Evolutionary conservation across 30 jellyfish, hydroid and myxozoan genomes (phyloP).

Genomic region (Hydractinia echinata): DNA sequence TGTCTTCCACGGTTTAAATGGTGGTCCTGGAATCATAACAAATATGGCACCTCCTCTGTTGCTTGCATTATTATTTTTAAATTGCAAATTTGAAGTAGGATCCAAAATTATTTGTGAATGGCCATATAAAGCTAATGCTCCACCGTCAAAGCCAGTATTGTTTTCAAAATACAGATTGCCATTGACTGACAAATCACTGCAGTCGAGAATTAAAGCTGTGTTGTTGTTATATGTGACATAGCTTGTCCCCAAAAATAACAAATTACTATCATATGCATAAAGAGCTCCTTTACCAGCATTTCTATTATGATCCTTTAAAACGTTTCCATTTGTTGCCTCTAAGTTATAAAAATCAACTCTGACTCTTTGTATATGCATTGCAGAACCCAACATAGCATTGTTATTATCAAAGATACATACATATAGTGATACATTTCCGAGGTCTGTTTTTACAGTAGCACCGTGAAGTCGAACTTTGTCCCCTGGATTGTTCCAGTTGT

Average conservation of each 20-base stretch:
- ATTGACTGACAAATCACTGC: not conserved
- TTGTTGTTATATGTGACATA: not conserved
- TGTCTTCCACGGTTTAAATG: not conserved
- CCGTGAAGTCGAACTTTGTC: not conserved
- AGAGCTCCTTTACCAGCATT: conserved; percentile 15
- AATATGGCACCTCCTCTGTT: conserved; percentile 30
- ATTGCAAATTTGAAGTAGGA: not conserved
- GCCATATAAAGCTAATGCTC: conserved; percentile 33
- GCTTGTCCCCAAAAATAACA: conserved; percentile 18
- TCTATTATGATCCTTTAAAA: not conserved
- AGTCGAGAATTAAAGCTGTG: conserved; percentile 32
- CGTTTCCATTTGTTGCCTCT: not conserved
- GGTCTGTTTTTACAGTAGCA: conserved; percentile 4
- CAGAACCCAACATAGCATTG: not conserved
- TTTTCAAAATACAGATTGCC: conserved; percentile 10
- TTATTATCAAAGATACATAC: not conserved
- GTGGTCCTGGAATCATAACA: conserved; percentile 31
- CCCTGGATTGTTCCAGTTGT: not conserved
- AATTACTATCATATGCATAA: not conserved
- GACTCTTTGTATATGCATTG: not conserved
- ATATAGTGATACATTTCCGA: not conserved
- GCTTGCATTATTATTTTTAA: conserved; percentile 3
- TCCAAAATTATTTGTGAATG: conserved; percentile 6
- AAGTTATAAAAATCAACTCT: not conserved
- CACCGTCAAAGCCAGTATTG: conserved; percentile 27